Evolutionary conservation across 2,797 vertebrate genomes (phyloP), one percentile per base, ranked within the genome.

Genomic region (Hybognathus amarus): DNA sequence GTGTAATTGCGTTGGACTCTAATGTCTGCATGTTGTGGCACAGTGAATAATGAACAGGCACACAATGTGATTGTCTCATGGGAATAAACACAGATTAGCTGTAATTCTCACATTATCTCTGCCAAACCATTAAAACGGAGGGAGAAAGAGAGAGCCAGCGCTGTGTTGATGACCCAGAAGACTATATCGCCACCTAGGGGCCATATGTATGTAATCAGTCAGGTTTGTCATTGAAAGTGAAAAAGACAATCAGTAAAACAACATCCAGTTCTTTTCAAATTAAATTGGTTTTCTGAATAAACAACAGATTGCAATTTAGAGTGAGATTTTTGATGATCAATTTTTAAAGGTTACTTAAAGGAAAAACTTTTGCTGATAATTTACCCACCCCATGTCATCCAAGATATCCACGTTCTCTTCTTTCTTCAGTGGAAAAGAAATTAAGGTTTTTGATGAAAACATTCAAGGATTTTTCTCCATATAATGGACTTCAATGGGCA

Each of bases 1-100:
- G 75, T 66, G 64, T 85, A 83, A 85, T 83, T 73, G 83, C 75
- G 52, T 67, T 84, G 78, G 67, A 85, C 77, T 85, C 76, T 17
- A 77, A 75, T 77, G 64, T 45, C 73, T 83, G 76, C 61, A 78
- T 78, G 67, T 75, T 86, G 67, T 77, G 71, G 82, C 82, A 87
- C 47, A 77, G 24, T 59, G 33, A 38, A 70, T 79, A 79, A 86
- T 86, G 80, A 84, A 86, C 79, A 82, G 67, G 42, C 84, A 84
- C 86, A 98, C 91, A 0, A 95, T 98, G 83, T 98, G 96, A 97
- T 98, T 93, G 95, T 97, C 85, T 96, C 93, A 40, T 96, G 96
- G 84, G 98, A 82, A 86, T 87, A 86, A 87, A 87, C 77, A 85
- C 66, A 86, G 83, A 89, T 87, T 80, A 89, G 64, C 80, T 87